Evolutionary conservation across 2,797 vertebrate species (phyloP).

Genomic region (Nothura maculosa): DNA sequence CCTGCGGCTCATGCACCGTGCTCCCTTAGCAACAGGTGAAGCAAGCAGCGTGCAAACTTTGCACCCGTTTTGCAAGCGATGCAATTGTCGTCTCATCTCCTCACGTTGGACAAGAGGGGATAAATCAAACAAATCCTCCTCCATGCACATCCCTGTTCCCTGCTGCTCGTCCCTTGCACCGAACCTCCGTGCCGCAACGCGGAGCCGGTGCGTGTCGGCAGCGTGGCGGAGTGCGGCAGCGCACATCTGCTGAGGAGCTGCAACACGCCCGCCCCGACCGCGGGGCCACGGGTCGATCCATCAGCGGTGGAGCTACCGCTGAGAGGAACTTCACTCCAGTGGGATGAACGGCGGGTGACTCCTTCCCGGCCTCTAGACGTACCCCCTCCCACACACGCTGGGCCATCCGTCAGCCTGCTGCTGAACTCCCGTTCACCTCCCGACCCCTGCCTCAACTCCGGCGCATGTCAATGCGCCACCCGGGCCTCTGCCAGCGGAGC

Average conservation of each 20-base stretch:
- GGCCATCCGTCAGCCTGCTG: constrained; percentile 73
- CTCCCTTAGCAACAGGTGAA: constrained; percentile 5
- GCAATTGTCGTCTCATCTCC: fast-evolving
- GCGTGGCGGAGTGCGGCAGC: neutral
- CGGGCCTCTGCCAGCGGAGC: neutral
- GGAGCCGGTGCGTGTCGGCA: neutral
- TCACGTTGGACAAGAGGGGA: fast-evolving
- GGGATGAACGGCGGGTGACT: constrained; percentile 78
- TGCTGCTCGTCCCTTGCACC: neutral
- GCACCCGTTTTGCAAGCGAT: neutral
- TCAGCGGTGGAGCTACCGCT: constrained; percentile 74
- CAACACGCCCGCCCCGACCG: neutral
- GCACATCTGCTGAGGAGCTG: constrained; percentile 34
- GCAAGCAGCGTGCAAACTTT: fast-evolving
- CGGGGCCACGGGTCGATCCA: constrained; percentile 61
- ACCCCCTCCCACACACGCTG: neutral
- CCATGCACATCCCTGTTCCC: fast-evolving
- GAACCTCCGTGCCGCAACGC: neutral
- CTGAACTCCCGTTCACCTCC: constrained; percentile 88
- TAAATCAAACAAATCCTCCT: fast-evolving
- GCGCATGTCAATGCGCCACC: constrained; percentile 24
- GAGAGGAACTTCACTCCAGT: constrained; percentile 65
- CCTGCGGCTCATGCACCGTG: fast-evolving
- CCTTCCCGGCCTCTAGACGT: constrained; percentile 29
- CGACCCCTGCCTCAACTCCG: constrained; percentile 83